Conservation (phyloP, 2,797 vertebrate genomes). For the Clarias pachynema region DNA sequence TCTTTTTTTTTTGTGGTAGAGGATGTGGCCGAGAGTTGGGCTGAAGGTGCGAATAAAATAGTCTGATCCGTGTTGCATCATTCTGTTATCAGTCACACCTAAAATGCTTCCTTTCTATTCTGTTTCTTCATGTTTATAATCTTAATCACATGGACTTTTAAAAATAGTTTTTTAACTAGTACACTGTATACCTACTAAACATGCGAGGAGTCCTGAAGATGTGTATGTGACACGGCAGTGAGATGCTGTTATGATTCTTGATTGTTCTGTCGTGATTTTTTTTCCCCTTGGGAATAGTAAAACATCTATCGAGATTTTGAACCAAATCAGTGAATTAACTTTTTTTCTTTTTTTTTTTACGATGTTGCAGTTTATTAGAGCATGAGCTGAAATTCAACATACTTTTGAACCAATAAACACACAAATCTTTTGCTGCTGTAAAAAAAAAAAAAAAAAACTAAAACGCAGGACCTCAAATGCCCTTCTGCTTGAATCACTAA, state of each 20-base stretch:
- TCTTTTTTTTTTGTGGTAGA: constrained; percentile 20
- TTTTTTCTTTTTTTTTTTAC: not conserved
- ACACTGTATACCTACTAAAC: not conserved
- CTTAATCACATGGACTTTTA: not conserved
- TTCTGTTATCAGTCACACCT: not conserved
- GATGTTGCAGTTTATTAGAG: not conserved
- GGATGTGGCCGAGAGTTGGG: constrained; percentile 30
- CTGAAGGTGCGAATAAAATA: not conserved
- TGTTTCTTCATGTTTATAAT: not conserved
- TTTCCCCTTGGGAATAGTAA: not conserved
- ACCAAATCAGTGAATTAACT: not conserved
- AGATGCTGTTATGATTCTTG: not conserved
- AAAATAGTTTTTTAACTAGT: not conserved
- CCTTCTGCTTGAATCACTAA: not conserved
- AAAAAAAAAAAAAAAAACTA: not conserved
- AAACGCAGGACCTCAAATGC: not conserved
- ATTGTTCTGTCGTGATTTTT: no score
- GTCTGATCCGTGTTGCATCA: not conserved
- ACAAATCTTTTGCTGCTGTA: not conserved
- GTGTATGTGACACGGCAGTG: not conserved
- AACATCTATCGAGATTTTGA: not conserved
- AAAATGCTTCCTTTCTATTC: not conserved
- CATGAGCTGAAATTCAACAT: no score
- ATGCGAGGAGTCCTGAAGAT: not conserved
- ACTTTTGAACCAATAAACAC: not conserved